Evolutionary conservation across 2,113 vertebrate genomes (phyloP).

Genomic region (Mungos mungo): DNA sequence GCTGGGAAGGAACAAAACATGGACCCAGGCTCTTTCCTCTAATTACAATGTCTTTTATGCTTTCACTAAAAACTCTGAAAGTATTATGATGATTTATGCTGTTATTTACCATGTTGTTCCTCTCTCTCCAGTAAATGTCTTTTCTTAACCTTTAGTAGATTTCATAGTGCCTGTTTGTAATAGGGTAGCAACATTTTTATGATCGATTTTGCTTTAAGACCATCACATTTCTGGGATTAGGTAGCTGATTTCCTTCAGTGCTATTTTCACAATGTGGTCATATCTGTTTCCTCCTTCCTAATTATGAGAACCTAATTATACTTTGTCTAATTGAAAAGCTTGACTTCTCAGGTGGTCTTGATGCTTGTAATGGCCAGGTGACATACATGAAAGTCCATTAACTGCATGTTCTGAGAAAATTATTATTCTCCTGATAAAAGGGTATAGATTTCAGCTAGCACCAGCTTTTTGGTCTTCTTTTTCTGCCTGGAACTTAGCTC

Average conservation of each 20-base stretch:
- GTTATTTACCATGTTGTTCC: neutral
- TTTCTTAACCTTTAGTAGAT: constrained; percentile 14
- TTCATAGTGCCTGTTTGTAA: neutral
- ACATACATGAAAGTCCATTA: neutral
- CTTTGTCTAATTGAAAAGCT: neutral
- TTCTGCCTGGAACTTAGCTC: neutral
- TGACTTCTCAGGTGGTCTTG: neutral
- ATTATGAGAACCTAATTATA: neutral
- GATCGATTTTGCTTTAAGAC: neutral
- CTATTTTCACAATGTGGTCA: neutral
- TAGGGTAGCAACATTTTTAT: neutral
- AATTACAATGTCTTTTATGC: neutral
- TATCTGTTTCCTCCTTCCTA: neutral
- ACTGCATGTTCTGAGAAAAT: neutral
- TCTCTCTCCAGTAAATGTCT: neutral
- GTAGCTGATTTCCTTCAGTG: neutral
- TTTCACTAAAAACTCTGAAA: neutral
- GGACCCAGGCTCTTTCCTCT: neutral
- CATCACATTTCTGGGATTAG: neutral
- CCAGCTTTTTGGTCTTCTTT: neutral
- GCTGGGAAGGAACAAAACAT: neutral
- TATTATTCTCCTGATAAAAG: neutral
- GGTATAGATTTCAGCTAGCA: neutral
- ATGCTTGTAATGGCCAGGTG: neutral
- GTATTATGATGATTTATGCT: neutral